These are phyloP conservation scores for Uria aalge DNA, from an alignment of 2,113 vertebrate genomes.

Conservation along the genomic window DNA sequence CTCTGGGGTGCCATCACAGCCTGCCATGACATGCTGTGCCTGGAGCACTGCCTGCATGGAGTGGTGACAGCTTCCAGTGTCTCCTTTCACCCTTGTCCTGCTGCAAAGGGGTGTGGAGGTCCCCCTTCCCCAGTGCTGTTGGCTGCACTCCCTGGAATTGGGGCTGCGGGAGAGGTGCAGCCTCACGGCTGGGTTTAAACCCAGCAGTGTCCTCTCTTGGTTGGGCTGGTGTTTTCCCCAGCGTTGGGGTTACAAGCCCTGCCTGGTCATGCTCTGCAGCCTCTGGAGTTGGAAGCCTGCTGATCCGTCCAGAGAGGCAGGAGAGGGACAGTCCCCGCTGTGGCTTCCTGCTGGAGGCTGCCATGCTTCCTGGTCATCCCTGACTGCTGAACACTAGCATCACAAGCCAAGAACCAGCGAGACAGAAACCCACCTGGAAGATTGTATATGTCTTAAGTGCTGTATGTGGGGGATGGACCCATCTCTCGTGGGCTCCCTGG, in stretches of 20 bases:
- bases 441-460: not conserved
- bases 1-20: not conserved
- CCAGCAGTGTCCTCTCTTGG: not conserved
- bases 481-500: not conserved
- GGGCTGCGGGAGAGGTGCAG: not conserved
- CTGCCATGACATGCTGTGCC: not conserved
- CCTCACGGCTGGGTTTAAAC: not conserved
- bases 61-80: not conserved
- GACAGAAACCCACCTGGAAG: not conserved
- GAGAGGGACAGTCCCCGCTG: not conserved
- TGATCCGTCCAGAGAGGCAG: not conserved
- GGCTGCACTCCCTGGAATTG: not conserved
- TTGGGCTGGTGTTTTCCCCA: not conserved
- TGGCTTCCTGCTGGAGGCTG: not conserved
- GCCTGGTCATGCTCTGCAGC: not conserved
- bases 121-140: not conserved
- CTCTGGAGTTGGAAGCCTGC: not conserved
- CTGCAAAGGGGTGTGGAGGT: not conserved
- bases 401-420: fast-evolving
- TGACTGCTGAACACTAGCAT: not conserved
- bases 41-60: not conserved
- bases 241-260: not conserved
- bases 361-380: fast-evolving
- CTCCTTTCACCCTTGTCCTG: not conserved
- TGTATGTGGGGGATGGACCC: not conserved